phyloP scores from a whole-genome alignment of 2,113 vertebrate species.

The Zosterops japonicus region DNA sequence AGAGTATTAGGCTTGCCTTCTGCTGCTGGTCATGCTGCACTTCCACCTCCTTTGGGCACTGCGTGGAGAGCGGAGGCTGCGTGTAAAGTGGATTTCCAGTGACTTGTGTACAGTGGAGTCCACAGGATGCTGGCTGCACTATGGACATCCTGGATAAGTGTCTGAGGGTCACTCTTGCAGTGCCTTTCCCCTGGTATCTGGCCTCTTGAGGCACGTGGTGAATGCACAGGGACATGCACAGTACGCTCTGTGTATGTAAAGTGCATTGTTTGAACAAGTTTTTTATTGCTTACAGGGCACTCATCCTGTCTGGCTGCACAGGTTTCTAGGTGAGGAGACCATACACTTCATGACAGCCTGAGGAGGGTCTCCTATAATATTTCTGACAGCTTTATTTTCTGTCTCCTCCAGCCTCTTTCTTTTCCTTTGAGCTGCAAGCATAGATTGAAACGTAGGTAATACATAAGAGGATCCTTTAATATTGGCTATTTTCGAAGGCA shows the following conservation, averaged over 20 bases:
- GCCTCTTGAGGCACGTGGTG: neutral
- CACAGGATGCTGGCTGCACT: neutral
- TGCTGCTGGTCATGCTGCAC: neutral
- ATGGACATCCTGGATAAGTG: neutral
- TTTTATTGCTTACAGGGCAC: neutral
- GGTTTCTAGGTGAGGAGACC: neutral
- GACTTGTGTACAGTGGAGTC: accelerated
- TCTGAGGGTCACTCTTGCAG: neutral
- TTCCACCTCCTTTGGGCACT: neutral
- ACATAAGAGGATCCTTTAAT: slow-evolving; percentile 60
- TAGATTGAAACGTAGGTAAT: slow-evolving; percentile 50
- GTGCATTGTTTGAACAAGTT: neutral
- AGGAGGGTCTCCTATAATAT: slow-evolving; percentile 24
- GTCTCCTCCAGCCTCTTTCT: slow-evolving; percentile 13
- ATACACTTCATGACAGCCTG: neutral
- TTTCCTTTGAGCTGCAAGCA: neutral
- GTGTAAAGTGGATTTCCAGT: neutral
- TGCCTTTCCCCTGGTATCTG: accelerated
- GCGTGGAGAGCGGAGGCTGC: accelerated
- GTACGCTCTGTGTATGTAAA: neutral
- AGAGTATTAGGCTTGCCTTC: neutral
- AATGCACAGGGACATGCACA: neutral
- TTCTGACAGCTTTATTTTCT: slow-evolving; percentile 46
- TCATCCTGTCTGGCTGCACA: neutral
- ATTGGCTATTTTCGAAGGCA: slow-evolving; percentile 66